Evolutionary conservation across 2,888 invertebrate species (phyloP).

Genomic region (Drosophila kuntzei): DNA sequence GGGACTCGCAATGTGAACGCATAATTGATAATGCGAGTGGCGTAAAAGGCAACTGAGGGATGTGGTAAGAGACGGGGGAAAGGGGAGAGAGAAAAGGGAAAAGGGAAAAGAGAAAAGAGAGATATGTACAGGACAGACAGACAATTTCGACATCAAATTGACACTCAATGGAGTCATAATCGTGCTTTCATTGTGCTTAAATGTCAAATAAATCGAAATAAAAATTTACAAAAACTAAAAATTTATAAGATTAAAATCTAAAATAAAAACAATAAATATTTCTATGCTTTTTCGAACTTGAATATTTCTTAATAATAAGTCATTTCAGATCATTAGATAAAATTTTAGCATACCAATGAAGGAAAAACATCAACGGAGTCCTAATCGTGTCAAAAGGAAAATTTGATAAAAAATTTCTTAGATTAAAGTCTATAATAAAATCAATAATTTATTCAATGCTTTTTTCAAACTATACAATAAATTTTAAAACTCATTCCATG

Average conservation of each 20-base stretch:
- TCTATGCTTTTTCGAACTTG: neutral
- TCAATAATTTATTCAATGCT: too few species aligned
- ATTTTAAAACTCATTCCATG: too few species aligned
- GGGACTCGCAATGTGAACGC: slow-evolving; percentile 64
- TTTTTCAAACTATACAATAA: too few species aligned
- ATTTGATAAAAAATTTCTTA: too few species aligned
- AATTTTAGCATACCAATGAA: too few species aligned
- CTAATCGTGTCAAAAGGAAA: too few species aligned
- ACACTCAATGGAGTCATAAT: slow-evolving; percentile 39
- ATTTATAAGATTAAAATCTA: neutral
- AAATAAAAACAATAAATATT: neutral
- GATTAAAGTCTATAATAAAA: too few species aligned
- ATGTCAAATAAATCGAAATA: slow-evolving; percentile 3
- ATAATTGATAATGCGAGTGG: slow-evolving; percentile 77
- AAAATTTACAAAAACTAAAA: neutral
- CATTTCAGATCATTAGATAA: too few species aligned
- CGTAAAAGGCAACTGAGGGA: slow-evolving; percentile 36
- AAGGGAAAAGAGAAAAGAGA: too few species aligned
- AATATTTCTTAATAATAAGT: too few species aligned
- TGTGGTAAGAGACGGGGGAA: neutral
- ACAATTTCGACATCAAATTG: slow-evolving; percentile 40
- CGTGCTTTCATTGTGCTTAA: slow-evolving; percentile 22
- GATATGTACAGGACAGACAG: neutral
- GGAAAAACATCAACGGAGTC: too few species aligned
- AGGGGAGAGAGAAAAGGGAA: neutral